Evolutionary conservation across 2,888 invertebrate species (phyloP).

Genomic region (Bruchidius siliquastri): DNA sequence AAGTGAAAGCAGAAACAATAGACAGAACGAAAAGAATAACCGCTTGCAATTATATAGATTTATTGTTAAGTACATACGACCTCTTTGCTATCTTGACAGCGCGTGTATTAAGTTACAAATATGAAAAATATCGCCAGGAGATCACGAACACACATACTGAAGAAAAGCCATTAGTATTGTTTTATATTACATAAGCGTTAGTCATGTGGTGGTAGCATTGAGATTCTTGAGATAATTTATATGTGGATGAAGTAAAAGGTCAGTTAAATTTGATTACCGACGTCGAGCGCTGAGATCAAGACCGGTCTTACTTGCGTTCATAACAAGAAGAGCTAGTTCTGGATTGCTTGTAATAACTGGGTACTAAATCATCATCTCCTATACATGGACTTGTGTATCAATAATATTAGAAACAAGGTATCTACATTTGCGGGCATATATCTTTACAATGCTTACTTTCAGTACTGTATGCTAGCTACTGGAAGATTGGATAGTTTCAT

Average conservation of each 20-base stretch:
- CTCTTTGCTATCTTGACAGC: background rate
- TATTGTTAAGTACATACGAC: background rate
- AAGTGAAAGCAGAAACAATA: background rate
- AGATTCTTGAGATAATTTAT: background rate
- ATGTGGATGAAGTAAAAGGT: background rate
- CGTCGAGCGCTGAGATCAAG: background rate
- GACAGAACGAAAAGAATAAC: background rate
- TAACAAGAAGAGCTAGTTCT: background rate
- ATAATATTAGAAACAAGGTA: no score
- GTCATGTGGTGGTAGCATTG: background rate
- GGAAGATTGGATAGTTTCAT: no score
- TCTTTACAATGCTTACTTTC: no score
- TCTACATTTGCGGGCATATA: no score
- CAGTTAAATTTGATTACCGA: background rate
- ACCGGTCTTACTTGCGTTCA: background rate
- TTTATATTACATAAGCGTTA: background rate
- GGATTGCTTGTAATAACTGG: background rate
- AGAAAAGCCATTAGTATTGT: background rate
- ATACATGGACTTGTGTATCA: no score
- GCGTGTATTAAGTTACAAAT: background rate
- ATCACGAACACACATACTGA: background rate
- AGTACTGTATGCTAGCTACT: no score
- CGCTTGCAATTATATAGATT: background rate
- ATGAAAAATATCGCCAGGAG: background rate
- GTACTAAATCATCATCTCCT: no score